phyloP scores from a whole-genome alignment of 2,888 invertebrate genomes.

The Blastobasis adustella region DNA sequence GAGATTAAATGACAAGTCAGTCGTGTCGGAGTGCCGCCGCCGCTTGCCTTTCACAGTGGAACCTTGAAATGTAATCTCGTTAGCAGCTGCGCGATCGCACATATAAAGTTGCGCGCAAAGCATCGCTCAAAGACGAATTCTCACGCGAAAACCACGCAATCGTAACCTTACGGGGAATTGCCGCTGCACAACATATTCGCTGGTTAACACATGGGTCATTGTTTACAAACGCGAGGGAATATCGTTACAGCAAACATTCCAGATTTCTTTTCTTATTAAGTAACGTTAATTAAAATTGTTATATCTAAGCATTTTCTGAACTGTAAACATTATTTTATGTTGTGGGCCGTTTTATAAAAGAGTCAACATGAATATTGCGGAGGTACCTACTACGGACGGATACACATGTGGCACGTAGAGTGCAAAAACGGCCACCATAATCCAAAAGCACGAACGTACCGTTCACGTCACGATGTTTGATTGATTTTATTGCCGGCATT shows the following conservation, averaged over 20 bases:
- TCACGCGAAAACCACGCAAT: constrained; percentile 49
- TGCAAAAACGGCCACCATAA: neutral
- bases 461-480: constrained; percentile 8
- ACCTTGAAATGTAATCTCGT: constrained; percentile 52
- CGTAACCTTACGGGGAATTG: constrained; percentile 34
- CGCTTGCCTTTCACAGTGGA: constrained; percentile 47
- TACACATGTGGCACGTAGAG: neutral
- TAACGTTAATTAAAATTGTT: no score
- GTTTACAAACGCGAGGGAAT: constrained; percentile 16
- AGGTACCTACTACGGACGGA: no score
- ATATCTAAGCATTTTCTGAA: no score
- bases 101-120: constrained; percentile 28
- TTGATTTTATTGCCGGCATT: constrained; percentile 10
- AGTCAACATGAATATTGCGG: no score
- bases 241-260: neutral
- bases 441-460: constrained; percentile 11
- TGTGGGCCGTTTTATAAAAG: no score
- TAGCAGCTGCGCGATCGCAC: constrained; percentile 38
- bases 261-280: no score
- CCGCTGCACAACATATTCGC: constrained; percentile 15
- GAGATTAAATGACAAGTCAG: constrained; percentile 1
- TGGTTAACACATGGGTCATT: constrained; percentile 19
- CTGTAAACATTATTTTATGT: no score
- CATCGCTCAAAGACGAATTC: constrained; percentile 42
- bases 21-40: constrained; percentile 13